Base-by-base conservation (phyloP, 53 echinoderm and acorn worm species). In the Henricia sp. region DNA sequence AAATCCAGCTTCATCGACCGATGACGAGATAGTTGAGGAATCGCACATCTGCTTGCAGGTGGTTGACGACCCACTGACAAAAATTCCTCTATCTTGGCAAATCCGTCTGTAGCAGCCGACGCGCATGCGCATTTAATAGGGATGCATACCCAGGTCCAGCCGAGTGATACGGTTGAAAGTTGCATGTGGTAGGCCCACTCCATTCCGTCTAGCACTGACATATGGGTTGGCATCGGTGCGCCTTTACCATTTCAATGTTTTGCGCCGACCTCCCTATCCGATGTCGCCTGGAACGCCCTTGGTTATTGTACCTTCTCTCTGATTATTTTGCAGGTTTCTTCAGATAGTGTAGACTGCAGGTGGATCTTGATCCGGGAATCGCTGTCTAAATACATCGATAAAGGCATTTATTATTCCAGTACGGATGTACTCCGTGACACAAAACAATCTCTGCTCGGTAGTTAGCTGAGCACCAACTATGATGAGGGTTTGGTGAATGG, bases 61-160 rank as follows among this genome's bases (percentile, higher is more conserved):
- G 57, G 29, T 85, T 36, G 35, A 73, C 37, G 17, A 85, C 35
- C 73, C 74, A 85, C 33, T 72, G 67, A 50, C 34, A 85, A 64
- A 70, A 84, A 25, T 21, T 23, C 56, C 4, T 56, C 56, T 28
- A 19, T 3, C 24, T 21, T 24, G 56, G 56, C 56, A 56, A 56
- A 24, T 56, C 24, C 24, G 24, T 3, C 25, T 3, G 56, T 20
- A 56, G 25, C 24, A 56, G 25, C 56, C 25, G 24, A 56, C 27
- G 56, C 56, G 26, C 9, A 51, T 3, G 9, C 14, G 9, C 56
- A 56, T 56, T 24, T 23, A 27, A 11, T 56, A 56, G 3, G 56
- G 56, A 11, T 23, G 56, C 56, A 21, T 24, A 6, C 56, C 24
- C 24, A 56, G 56, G 2, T 56, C 56, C 24, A 56, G 56, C 56